A percentile compares a stretch with the other conserved stretches of the same genome.
Evolutionary conservation across 1,140 invertebrate genomes (phyloP).

Genomic region (Hycleus cichorii): DNA sequence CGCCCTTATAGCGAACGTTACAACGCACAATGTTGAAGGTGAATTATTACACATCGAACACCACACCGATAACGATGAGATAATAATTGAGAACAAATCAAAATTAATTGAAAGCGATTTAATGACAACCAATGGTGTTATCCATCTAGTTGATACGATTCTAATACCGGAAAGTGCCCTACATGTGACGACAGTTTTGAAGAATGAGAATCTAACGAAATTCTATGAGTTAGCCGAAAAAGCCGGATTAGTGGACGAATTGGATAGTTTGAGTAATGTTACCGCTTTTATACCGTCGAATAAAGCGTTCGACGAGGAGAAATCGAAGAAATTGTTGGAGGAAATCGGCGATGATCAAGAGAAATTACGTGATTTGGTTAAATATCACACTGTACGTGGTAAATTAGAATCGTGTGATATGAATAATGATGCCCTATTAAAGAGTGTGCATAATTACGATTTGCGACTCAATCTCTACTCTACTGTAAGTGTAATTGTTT

Average conservation of each 20-base stretch:
- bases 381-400: conserved; percentile 50
- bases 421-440: conserved; percentile 45
- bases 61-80: conserved; percentile 42
- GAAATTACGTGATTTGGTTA: conserved; percentile 47
- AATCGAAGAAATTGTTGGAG: conserved; percentile 39
- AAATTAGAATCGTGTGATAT: conserved; percentile 46
- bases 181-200: conserved; percentile 41
- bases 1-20: conserved; percentile 49
- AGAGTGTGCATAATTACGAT: conserved; percentile 40
- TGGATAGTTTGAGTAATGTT: conserved; percentile 49
- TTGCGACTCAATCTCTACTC: conserved; percentile 53
- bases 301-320: conserved; percentile 48
- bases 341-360: conserved; percentile 40
- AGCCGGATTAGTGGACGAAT: conserved; percentile 49
- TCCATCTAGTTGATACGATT: conserved; percentile 60
- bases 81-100: conserved; percentile 44
- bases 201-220: conserved; percentile 45
- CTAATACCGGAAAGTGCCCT: conserved; percentile 51
- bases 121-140: conserved; percentile 60
- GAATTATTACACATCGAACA: conserved; percentile 46
- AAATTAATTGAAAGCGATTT: conserved; percentile 44
- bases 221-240: conserved; percentile 46
- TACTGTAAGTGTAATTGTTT: conserved; percentile 37
- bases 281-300: conserved; percentile 59
- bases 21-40: conserved; percentile 49